These are phyloP conservation scores for Scaptomyza reducta DNA, from an alignment of 2,888 invertebrate genomes.

Conservation along the genomic window DNA sequence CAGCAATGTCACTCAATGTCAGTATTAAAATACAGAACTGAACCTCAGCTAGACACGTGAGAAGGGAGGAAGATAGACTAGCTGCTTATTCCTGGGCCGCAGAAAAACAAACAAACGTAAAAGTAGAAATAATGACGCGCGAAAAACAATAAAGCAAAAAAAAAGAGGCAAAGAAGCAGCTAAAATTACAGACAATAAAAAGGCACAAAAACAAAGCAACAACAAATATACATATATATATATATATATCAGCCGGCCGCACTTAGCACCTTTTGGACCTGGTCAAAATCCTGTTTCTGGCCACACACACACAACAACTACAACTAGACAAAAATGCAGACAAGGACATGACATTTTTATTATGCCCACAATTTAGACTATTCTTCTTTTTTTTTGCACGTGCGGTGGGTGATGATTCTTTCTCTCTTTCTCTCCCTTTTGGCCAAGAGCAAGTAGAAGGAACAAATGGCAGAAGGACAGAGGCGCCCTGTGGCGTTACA, in stretches of 20 bases:
- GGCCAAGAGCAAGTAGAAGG: conserved; percentile 24
- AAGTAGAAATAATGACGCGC: conserved; percentile 75
- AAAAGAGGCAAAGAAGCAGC: conserved; percentile 41
- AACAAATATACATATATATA: conserved; percentile 11
- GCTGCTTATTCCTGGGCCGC: conserved; percentile 27
- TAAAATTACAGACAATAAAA: conserved; percentile 73
- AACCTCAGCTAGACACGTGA: conserved; percentile 3
- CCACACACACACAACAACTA: conserved; percentile 51
- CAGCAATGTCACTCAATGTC: conserved; percentile 78
- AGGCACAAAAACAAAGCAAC: conserved; percentile 23
- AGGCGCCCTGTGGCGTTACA: conserved; percentile 72
- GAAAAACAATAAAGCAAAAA: conserved; percentile 73
- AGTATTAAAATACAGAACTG: conserved; percentile 43
- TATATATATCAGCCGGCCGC: conserved; percentile 59
- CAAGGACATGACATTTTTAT: conserved; percentile 78
- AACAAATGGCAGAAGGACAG: conserved; percentile 27
- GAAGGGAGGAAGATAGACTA: conserved; percentile 20
- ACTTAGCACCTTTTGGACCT: conserved; percentile 68
- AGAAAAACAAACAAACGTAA: conserved; percentile 65
- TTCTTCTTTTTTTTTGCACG: conserved; percentile 32
- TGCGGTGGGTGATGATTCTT: conserved; percentile 22
- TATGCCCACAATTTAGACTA: conserved; percentile 48
- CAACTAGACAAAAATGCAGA: conserved; percentile 40
- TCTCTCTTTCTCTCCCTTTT: conserved; percentile 20
- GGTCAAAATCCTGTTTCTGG: conserved; percentile 58